Evolutionary conservation across 1,140 invertebrate genomes (phyloP), one percentile per base, ranked within the genome.

Genomic region (Acromyrmex charruanus): DNA sequence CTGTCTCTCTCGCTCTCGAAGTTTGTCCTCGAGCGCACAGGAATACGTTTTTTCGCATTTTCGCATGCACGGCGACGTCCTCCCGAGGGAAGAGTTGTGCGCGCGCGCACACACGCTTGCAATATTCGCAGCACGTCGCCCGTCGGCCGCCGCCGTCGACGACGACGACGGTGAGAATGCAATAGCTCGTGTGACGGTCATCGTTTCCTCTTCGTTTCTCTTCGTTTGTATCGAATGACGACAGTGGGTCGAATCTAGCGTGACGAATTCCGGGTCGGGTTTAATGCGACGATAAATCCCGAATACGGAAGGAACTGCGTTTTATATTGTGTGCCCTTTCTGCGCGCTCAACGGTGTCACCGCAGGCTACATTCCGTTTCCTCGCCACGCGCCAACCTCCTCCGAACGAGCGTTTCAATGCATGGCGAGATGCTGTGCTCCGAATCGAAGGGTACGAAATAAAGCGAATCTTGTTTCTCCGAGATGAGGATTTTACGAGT

Each of bases 111-210:
- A 31, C 31, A 31, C 31, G 51, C 53, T 28, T 31, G 6, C 18
- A n/a, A 74, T n/a, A n/a, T 4, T 16, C 72, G 53, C 21, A 10
- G 72, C 21, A 2, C 18, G 55, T 75, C n/a, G 18, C 18, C 74
- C 31, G 31, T 31, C 31, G 31, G 31, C 31, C 31, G 3, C 3
- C 31, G 31, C 31, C 6, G 31, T 35, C 31, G 16, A 25, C 55
- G 74, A 63, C 25, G 21, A 25, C 55, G 74, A 63, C 14, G 55
- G 14, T 21, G 53, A 77, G n/a, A 77, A 39, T 4, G 72, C 31
- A 16, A 77, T 14, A 7, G 9, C 39, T 44, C 39, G 39, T 44
- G 39, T 2, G 39, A 61, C 51, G 14, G 3, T 3, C 21, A 1
- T 39, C 65, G 21, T 72, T 53, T 72, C 25, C 31, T 44, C 1